Conservation (phyloP, 2,113 vertebrate genomes). For the Malurus cyaneus region DNA sequence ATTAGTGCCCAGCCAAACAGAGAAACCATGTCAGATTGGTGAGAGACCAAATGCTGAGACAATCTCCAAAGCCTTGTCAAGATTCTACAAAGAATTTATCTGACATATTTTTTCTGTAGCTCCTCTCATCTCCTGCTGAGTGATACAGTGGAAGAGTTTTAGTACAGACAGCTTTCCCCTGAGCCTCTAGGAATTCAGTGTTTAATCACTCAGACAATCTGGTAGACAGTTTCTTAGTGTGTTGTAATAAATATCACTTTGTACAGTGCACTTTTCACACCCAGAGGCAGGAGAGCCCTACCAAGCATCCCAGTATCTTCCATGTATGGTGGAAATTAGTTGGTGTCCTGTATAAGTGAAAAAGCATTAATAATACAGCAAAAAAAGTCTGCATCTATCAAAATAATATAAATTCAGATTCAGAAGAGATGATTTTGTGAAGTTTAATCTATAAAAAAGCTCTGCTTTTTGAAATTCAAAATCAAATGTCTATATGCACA, state of each 20-base stretch:
- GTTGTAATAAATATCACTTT: background rate
- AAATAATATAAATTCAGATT: background rate
- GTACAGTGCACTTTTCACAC: background rate
- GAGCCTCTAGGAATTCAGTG: background rate
- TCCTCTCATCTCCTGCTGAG: background rate
- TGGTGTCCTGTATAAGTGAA: background rate
- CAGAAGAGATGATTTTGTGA: background rate
- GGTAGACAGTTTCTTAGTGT: background rate
- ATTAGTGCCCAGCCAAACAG: background rate
- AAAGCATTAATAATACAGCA: background rate
- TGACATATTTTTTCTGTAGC: background rate
- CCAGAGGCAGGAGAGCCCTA: background rate
- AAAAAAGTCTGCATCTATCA: background rate
- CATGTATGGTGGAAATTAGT: background rate
- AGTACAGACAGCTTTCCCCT: background rate
- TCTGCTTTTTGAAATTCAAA: background rate
- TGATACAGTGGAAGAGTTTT: background rate
- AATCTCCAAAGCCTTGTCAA: background rate
- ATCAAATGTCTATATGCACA: background rate
- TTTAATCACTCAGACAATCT: conserved; percentile 16
- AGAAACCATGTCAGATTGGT: background rate
- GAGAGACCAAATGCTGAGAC: background rate
- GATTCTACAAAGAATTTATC: background rate
- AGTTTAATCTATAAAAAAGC: background rate
- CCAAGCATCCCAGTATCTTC: background rate